phyloP scores from a whole-genome alignment of 2,888 invertebrate species.

The Seira ritae region DNA sequence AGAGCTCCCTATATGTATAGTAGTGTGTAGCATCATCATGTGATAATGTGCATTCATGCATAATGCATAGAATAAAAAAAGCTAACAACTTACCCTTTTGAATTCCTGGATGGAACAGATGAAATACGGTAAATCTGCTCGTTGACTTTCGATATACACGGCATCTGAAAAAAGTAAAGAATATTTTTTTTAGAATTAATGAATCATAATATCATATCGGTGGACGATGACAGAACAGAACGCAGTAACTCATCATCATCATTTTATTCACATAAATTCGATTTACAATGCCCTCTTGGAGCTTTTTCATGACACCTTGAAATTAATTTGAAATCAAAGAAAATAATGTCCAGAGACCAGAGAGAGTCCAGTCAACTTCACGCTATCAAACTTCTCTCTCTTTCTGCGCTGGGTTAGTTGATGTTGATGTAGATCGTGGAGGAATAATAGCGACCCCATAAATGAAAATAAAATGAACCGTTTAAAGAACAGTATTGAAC shows the following conservation, averaged over 20 bases:
- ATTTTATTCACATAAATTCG: too few species aligned
- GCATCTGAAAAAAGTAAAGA: slow-evolving; percentile 74
- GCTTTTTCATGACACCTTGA: too few species aligned
- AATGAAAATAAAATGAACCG: slow-evolving; percentile 49
- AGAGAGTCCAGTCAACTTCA: too few species aligned
- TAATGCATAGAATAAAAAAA: slow-evolving; percentile 36
- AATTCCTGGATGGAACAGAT: slow-evolving; percentile 77
- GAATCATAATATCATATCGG: not conserved
- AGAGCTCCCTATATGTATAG: not conserved
- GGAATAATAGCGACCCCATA: too few species aligned
- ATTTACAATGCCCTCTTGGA: not conserved
- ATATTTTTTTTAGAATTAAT: not conserved
- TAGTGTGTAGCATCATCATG: slow-evolving; percentile 41
- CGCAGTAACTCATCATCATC: not conserved
- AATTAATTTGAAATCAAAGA: too few species aligned
- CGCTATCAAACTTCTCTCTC: not conserved
- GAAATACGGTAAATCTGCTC: slow-evolving; percentile 76
- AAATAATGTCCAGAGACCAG: too few species aligned
- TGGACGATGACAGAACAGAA: not conserved
- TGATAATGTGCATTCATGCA: slow-evolving; percentile 61
- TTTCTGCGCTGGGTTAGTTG: not conserved
- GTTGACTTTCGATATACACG: slow-evolving; percentile 77
- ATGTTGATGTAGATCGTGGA: not conserved
- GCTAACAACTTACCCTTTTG: slow-evolving; percentile 75
- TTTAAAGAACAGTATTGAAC: slow-evolving; percentile 48